Conservation (phyloP, 1,140 invertebrate species). For the Lepidostoma basale region DNA sequence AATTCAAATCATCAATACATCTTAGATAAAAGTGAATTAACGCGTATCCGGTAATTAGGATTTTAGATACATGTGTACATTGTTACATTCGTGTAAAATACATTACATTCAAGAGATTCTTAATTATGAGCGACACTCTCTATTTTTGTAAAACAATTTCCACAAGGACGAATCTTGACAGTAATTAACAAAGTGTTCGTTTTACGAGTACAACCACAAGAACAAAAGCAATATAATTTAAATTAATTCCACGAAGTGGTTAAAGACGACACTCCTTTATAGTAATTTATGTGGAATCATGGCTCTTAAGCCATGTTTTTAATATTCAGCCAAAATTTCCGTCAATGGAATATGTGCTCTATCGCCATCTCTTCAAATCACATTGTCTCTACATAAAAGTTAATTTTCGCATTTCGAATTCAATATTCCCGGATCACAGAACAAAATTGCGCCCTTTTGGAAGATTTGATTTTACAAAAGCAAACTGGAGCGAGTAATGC, state of each 20-base stretch:
- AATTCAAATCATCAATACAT: no score
- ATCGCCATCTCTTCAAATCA: slow-evolving; percentile 4
- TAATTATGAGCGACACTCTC: no score
- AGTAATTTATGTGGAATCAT: slow-evolving; percentile 2
- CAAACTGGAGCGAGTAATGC: background rate
- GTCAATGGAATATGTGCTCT: slow-evolving; percentile 12
- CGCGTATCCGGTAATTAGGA: no score
- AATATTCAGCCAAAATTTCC: background rate
- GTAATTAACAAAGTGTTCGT: no score
- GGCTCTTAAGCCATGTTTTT: background rate
- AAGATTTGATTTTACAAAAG: no score
- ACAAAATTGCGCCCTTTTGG: background rate
- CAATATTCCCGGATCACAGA: background rate
- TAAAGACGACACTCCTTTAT: background rate
- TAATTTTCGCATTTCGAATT: background rate
- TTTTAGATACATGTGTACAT: no score
- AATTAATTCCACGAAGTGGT: background rate
- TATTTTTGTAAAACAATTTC: no score
- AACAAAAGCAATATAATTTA: background rate
- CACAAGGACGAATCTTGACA: no score
- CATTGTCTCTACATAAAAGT: background rate
- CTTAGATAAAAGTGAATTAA: no score
- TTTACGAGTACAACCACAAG: background rate
- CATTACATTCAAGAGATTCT: no score
- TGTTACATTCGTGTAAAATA: no score